A percentile compares a stretch with the other conserved stretches of the same genome.
These are phyloP conservation scores for Tringa solitaria DNA, from an alignment of 2,113 vertebrate genomes.

Conservation along the genomic window DNA sequence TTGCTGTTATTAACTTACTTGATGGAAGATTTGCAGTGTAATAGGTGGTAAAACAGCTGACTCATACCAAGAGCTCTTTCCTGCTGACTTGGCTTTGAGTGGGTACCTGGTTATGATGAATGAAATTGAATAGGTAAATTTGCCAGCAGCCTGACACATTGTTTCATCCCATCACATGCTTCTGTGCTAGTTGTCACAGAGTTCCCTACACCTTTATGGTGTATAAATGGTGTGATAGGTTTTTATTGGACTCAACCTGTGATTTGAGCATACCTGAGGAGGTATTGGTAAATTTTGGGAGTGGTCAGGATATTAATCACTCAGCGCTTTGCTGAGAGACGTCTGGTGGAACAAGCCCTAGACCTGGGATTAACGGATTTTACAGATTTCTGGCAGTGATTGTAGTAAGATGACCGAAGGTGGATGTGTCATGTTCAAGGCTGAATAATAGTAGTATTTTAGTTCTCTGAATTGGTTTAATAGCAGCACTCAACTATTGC, in stretches of 20 bases:
- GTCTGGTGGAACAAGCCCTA: background rate
- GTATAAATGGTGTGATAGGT: background rate
- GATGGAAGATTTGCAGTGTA: background rate
- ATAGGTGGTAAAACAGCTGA: background rate
- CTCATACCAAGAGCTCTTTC: background rate
- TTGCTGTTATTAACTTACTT: background rate
- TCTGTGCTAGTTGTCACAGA: background rate
- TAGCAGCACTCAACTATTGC: background rate
- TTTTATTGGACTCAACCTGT: background rate
- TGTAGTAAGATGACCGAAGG: background rate
- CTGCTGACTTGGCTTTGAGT: background rate
- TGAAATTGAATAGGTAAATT: background rate
- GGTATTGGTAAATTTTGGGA: background rate
- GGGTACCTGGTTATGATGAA: background rate
- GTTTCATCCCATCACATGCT: background rate
- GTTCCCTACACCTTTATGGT: background rate
- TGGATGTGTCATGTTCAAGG: background rate
- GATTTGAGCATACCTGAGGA: background rate
- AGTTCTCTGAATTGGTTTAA: background rate
- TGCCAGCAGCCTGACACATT: fast-evolving
- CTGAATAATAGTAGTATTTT: background rate
- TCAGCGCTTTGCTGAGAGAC: background rate
- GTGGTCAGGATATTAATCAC: background rate
- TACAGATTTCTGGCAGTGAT: background rate
- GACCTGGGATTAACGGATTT: background rate